Evolutionary conservation across 2,888 invertebrate genomes (phyloP).

Genomic region (Drosophila mettleri): DNA sequence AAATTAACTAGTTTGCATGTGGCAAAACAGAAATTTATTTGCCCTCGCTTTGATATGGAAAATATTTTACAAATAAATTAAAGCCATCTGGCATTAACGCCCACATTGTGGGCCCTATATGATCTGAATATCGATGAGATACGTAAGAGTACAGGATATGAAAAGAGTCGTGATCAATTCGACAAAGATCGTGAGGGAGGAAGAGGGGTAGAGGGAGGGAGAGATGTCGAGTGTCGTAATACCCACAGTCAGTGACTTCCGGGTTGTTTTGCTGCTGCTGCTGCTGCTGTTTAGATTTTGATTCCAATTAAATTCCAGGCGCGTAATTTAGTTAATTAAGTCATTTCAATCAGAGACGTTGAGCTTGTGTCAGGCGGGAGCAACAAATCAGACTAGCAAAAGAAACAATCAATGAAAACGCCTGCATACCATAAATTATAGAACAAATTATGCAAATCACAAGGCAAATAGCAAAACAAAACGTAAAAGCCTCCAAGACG

Average conservation of each 20-base stretch:
- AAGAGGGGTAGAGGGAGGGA: neutral
- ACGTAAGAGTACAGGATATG: conserved; percentile 39
- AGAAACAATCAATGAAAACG: conserved; percentile 65
- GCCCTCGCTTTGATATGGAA: conserved; percentile 75
- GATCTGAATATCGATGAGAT: conserved; percentile 25
- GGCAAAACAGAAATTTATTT: conserved; percentile 63
- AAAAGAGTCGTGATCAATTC: conserved; percentile 43
- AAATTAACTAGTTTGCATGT: conserved; percentile 55
- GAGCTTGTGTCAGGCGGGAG: conserved; percentile 20
- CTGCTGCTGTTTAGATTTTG: conserved; percentile 17
- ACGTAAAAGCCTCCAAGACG: conserved; percentile 58
- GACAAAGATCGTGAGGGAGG: neutral
- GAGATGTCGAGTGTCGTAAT: neutral
- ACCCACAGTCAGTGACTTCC: conserved; percentile 28
- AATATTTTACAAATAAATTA: conserved; percentile 80
- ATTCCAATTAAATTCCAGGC: conserved; percentile 81
- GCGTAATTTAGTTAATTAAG: conserved; percentile 85
- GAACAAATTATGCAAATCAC: conserved; percentile 82
- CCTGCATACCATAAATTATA: conserved; percentile 80
- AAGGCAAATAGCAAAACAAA: conserved; percentile 69
- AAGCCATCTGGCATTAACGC: conserved; percentile 77
- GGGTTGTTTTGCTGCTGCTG: conserved; percentile 24
- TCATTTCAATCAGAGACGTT: conserved; percentile 75
- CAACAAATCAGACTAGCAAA: conserved; percentile 57
- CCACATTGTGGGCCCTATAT: conserved; percentile 11